phyloP scores from a whole-genome alignment of 2,113 vertebrate genomes.

The Beaufortia kweichowensis region DNA sequence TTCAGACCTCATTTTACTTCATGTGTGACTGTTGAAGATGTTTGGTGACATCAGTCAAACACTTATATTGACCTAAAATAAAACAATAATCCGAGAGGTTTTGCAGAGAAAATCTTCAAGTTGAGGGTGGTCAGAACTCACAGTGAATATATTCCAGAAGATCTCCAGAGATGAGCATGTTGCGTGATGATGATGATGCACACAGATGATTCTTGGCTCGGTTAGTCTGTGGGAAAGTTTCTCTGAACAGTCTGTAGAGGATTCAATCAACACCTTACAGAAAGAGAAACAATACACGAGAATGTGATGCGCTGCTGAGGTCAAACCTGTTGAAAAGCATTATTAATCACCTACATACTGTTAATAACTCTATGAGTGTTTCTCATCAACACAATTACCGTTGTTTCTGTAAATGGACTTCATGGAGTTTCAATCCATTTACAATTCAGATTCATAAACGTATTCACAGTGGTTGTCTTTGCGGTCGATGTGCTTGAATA shows the following conservation, averaged over 20 bases:
- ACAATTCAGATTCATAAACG: slow-evolving; percentile 38
- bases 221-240: slow-evolving; percentile 41
- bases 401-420: slow-evolving; percentile 6
- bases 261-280: slow-evolving; percentile 55
- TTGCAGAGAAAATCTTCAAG: slow-evolving; percentile 36
- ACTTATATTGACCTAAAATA: slow-evolving; percentile 18
- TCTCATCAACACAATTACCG: not conserved
- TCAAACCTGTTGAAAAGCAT: slow-evolving; percentile 38
- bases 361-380: slow-evolving; percentile 3
- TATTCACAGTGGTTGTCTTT: slow-evolving; percentile 18
- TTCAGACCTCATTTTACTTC: too few relatives aligned
- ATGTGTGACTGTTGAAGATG: too few relatives aligned
- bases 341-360: not conserved
- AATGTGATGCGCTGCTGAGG: slow-evolving; percentile 14
- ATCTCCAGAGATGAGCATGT: slow-evolving; percentile 52
- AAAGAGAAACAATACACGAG: slow-evolving; percentile 43
- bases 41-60: too few relatives aligned
- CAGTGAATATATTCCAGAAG: slow-evolving; percentile 46
- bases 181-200: slow-evolving; percentile 53
- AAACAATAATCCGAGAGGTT: slow-evolving; percentile 4
- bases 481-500: not conserved
- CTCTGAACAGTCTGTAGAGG: slow-evolving; percentile 39
- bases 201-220: slow-evolving; percentile 57
- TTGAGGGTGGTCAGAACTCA: slow-evolving; percentile 29
- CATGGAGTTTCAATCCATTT: slow-evolving; percentile 20